A percentile compares a stretch with the other conserved stretches of the same genome.
These are phyloP conservation scores for Pygmarrhopalites habei DNA, from an alignment of 1,140 invertebrate species.

Conservation along the genomic window DNA sequence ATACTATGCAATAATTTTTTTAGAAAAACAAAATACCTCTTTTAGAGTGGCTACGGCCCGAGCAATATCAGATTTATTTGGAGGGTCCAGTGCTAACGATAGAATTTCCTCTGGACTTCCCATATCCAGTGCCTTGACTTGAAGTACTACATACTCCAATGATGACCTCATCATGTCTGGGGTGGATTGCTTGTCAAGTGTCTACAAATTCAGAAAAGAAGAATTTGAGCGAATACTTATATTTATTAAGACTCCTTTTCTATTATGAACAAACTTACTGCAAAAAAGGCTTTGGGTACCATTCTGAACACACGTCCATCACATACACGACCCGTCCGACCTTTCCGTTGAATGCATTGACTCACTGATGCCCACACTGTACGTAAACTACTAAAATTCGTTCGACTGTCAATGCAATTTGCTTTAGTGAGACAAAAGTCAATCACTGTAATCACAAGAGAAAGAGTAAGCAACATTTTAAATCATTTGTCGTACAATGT, in stretches of 20 bases:
- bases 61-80: conserved; percentile 71
- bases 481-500: no score
- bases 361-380: conserved; percentile 79
- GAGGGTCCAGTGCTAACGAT: conserved; percentile 76
- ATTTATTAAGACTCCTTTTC: no score
- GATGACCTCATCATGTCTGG: conserved; percentile 77
- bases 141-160: conserved; percentile 68
- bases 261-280: conserved; percentile 26
- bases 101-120: conserved; percentile 74
- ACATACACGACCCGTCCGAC: conserved; percentile 77
- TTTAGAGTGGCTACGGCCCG: conserved; percentile 74
- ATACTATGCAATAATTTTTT: no score
- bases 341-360: conserved; percentile 82
- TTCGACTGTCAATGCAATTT: conserved; percentile 60
- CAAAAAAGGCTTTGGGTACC: conserved; percentile 64
- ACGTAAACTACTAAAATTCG: conserved; percentile 71
- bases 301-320: conserved; percentile 81
- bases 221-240: no score
- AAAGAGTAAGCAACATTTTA: no score
- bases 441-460: conserved; percentile 60
- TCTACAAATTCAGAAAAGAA: no score
- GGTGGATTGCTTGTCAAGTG: conserved; percentile 49
- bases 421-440: conserved; percentile 91
- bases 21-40: conserved; percentile 55
- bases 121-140: conserved; percentile 73